Conservation (phyloP, 2,797 vertebrate species). For the Nothura maculosa region DNA sequence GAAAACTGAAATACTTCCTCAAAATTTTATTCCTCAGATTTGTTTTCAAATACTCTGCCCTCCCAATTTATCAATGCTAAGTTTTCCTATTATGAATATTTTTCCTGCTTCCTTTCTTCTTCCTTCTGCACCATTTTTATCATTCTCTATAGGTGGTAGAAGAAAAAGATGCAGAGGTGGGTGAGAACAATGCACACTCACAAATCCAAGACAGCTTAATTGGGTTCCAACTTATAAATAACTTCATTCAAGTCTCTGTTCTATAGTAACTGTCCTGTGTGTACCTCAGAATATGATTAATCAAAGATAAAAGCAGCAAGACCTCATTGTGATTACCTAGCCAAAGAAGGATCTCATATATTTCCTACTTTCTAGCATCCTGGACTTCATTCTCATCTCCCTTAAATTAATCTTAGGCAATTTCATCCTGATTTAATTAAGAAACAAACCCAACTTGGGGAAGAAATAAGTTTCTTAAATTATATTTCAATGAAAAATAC, state of each 20-base stretch:
- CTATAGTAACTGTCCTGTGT: neutral
- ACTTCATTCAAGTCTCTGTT: neutral
- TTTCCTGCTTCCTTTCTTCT: neutral
- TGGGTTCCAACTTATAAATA: neutral
- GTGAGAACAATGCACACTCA: neutral
- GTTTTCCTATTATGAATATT: neutral
- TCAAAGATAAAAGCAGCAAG: neutral
- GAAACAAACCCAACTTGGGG: neutral
- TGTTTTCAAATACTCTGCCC: neutral
- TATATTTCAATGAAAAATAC: neutral
- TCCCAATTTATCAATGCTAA: neutral
- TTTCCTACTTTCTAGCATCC: neutral
- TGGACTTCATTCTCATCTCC: neutral
- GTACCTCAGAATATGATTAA: neutral
- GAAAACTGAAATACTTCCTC: neutral
- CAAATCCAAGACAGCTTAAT: neutral
- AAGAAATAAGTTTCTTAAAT: neutral
- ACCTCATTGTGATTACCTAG: neutral
- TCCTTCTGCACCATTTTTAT: neutral
- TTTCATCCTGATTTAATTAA: neutral
- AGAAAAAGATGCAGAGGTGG: neutral
- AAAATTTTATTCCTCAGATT: neutral
- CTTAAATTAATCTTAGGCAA: neutral
- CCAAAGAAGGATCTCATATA: neutral
- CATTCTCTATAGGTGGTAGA: neutral